Evolutionary conservation across 2,797 vertebrate genomes (phyloP).

Genomic region (Anguilla obscura): DNA sequence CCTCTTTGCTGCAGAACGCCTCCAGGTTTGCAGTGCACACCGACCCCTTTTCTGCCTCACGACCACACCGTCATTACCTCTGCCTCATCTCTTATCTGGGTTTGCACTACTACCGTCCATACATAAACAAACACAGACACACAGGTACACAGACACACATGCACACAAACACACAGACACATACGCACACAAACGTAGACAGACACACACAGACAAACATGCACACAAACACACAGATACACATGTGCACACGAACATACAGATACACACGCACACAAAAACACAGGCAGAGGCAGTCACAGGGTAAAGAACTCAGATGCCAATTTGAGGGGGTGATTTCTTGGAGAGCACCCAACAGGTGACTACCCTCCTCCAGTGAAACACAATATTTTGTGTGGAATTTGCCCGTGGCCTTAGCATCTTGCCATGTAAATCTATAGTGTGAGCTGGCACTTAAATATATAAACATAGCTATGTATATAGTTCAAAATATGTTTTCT

Average conservation of each 20-base stretch:
- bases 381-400: conserved; percentile 4
- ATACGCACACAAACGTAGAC: background rate
- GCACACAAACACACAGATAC: background rate
- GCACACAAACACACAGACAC: background rate
- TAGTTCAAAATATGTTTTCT: too few relatives aligned
- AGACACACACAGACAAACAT: background rate
- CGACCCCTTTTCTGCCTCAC: background rate
- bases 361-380: background rate
- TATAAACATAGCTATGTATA: background rate
- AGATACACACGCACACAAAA: background rate
- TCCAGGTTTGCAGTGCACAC: background rate
- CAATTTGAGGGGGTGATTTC: background rate
- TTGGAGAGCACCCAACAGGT: background rate
- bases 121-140: background rate
- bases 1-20: background rate
- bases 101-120: background rate
- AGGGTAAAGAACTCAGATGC: background rate
- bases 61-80: conserved; percentile 19
- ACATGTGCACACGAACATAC: background rate
- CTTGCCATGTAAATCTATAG: background rate
- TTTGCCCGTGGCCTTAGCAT: background rate
- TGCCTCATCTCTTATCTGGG: background rate
- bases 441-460: background rate
- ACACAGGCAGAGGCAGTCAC: background rate
- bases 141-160: background rate